These are phyloP conservation scores for Agonopterix subpropinquella DNA, from an alignment of 2,888 invertebrate genomes.

Conservation along the genomic window DNA sequence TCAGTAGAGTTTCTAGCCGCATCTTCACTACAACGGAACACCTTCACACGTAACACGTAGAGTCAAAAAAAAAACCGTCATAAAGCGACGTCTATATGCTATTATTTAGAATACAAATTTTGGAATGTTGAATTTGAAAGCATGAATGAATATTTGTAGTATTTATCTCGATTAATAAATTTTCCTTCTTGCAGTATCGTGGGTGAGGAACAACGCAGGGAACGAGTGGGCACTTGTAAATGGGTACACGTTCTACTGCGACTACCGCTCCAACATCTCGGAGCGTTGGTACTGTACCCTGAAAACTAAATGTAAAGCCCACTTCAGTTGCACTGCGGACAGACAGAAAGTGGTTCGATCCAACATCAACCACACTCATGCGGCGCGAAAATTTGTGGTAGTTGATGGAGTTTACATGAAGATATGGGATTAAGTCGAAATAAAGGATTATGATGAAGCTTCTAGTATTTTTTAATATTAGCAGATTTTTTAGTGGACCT, in stretches of 20 bases:
- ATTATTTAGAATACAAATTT: too few species aligned
- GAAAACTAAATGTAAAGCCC: neutral
- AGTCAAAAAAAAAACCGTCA: too few species aligned
- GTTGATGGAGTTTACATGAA: neutral
- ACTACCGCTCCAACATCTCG: neutral
- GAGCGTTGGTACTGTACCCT: slow-evolving; percentile 2
- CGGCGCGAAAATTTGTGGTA: neutral
- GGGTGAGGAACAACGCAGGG: neutral
- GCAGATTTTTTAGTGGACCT: too few species aligned
- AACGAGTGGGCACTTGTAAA: neutral
- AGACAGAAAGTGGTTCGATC: neutral
- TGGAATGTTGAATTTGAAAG: too few species aligned
- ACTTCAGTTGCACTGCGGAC: neutral
- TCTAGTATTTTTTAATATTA: too few species aligned
- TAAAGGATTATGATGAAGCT: too few species aligned
- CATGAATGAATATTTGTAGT: too few species aligned
- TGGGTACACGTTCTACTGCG: slow-evolving; percentile 3
- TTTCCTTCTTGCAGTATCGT: slow-evolving; percentile 1
- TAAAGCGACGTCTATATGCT: too few species aligned
- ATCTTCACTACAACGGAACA: too few species aligned
- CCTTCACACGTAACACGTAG: too few species aligned
- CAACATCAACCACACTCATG: slow-evolving; percentile 1
- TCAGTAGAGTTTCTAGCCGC: too few species aligned
- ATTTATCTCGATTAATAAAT: neutral
- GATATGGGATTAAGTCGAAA: too few species aligned